Percentiles rank a stretch among this genome's conserved stretches.
These are phyloP conservation scores for Drosophila parabipectinata DNA, from an alignment of 1,140 invertebrate species.

Conservation along the genomic window DNA sequence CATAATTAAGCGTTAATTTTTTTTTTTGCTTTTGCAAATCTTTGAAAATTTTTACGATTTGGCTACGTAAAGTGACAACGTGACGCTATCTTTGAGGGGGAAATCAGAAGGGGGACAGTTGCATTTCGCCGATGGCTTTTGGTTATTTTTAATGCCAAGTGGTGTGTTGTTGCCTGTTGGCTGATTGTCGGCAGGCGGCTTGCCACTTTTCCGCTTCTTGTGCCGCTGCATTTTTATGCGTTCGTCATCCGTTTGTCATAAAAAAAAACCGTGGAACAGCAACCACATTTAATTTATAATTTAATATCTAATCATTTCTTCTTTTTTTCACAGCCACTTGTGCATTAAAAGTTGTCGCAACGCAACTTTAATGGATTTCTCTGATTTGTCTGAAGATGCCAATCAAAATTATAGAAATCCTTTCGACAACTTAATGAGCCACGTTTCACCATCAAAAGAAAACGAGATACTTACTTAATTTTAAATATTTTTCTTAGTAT, in stretches of 20 bases:
- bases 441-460: slow-evolving; percentile 2
- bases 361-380: slow-evolving; percentile 69
- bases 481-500: not conserved
- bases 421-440: slow-evolving; percentile 15
- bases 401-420: slow-evolving; percentile 33
- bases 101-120: not conserved
- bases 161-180: slow-evolving; percentile 28
- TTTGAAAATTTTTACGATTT: slow-evolving; percentile 66
- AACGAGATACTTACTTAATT: not conserved
- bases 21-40: not conserved
- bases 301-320: slow-evolving; percentile 80
- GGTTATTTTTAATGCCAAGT: slow-evolving; percentile 71
- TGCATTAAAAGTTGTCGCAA: slow-evolving; percentile 65
- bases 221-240: slow-evolving; percentile 79
- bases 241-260: slow-evolving; percentile 82
- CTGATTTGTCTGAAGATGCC: slow-evolving; percentile 47
- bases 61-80: slow-evolving; percentile 78
- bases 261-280: slow-evolving; percentile 36
- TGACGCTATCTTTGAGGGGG: slow-evolving; percentile 49
- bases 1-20: slow-evolving; percentile 69
- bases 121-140: slow-evolving; percentile 71
- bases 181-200: slow-evolving; percentile 18
- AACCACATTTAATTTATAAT: slow-evolving; percentile 72
- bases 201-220: slow-evolving; percentile 56
- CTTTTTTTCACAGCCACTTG: slow-evolving; percentile 60